These are phyloP conservation scores for Sanderia malayensis DNA, from an alignment of 30 jellyfish, hydroid and myxozoan genomes.

Conservation along the genomic window DNA sequence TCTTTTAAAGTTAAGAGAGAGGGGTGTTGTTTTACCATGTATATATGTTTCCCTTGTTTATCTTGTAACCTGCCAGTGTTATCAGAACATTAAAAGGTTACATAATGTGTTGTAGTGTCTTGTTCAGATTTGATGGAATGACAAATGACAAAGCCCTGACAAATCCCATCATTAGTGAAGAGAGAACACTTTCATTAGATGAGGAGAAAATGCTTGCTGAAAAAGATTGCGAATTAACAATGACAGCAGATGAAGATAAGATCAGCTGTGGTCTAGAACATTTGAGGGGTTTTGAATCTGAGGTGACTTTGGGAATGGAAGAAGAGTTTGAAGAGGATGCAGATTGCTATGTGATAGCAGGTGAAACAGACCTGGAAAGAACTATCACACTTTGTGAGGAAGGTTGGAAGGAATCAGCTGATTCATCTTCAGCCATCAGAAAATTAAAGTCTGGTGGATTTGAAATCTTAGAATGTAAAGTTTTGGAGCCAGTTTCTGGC, in stretches of 20 bases:
- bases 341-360: not conserved
- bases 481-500: not conserved
- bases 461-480: not conserved
- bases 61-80: not conserved
- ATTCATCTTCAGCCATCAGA: not conserved
- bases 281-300: not conserved
- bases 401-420: not conserved
- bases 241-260: too few species aligned
- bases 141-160: too few species aligned
- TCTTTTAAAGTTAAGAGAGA: too few species aligned
- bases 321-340: not conserved
- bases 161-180: too few species aligned
- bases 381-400: not conserved
- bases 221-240: not conserved
- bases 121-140: too few species aligned
- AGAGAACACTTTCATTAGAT: not conserved
- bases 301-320: not conserved
- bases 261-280: not conserved
- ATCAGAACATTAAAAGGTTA: too few species aligned
- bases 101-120: not conserved
- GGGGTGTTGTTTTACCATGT: too few species aligned
- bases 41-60: not conserved
- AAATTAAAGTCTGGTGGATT: not conserved
- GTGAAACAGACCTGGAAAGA: not conserved
- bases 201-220: not conserved